A percentile compares a stretch with the other conserved stretches of the same genome.
phyloP scores from a whole-genome alignment of 2,888 invertebrate species.

The Drosophila mimica region DNA sequence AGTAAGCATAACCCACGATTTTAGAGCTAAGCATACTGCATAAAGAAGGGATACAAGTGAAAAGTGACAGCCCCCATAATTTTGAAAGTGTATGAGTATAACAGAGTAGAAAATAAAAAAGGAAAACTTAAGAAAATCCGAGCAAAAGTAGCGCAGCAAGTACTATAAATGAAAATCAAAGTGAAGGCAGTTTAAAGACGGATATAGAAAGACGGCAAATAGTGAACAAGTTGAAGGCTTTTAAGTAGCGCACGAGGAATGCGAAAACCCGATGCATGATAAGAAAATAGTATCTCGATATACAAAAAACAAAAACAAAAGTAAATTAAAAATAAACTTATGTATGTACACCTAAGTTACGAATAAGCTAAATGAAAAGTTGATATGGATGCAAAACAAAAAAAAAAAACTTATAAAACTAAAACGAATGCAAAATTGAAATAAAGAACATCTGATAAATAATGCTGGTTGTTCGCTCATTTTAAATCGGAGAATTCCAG shows the following conservation, averaged over 20 bases:
- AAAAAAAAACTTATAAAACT: conserved; percentile 61
- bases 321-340: conserved; percentile 52
- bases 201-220: conserved; percentile 11
- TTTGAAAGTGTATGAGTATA: conserved; percentile 51
- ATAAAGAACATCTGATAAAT: conserved; percentile 65
- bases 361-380: conserved; percentile 70
- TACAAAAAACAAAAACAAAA: conserved; percentile 36
- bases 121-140: background rate
- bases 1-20: conserved; percentile 77
- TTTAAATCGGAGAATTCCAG: background rate
- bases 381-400: conserved; percentile 57
- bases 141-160: conserved; percentile 30
- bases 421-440: conserved; percentile 68
- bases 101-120: conserved; percentile 39
- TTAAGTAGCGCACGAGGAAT: conserved; percentile 45
- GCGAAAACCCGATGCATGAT: conserved; percentile 28
- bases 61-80: conserved; percentile 64
- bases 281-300: conserved; percentile 45
- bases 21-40: conserved; percentile 72
- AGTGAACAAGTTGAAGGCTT: conserved; percentile 55
- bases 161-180: conserved; percentile 4
- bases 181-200: conserved; percentile 3
- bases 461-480: background rate
- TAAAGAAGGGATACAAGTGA: conserved; percentile 29
- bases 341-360: conserved; percentile 72